Base-by-base conservation (phyloP, 2,888 invertebrate genomes). In the Elysia crispata region DNA sequence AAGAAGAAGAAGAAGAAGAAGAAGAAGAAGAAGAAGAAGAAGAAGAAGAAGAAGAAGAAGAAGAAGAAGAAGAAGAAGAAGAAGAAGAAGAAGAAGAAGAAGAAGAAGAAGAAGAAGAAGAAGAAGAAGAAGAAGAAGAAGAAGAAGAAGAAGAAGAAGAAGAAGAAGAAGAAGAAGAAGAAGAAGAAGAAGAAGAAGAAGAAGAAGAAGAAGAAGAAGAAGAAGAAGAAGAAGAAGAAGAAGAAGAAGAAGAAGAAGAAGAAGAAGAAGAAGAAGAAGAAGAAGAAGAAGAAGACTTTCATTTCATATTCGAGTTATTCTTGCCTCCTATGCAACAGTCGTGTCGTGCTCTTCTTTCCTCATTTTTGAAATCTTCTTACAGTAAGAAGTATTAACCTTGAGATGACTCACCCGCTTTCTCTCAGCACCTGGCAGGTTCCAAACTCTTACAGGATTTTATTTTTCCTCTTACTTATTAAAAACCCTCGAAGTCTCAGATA, bases 41-140 rank as follows among this genome's bases (percentile, higher is more conserved):
- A 69, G 69, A 25, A 25, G 69, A 25, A 69, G 69, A 0, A 69
- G 69, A 0, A 69, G 69, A 25, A 69, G 30, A 13, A 69, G 69
- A 25, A 69, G 69, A 25, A 69, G 69, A 25, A 69, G 69, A 25
- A 69, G 69, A 25, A 69, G 69, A 13, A 69, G 69, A 25, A 69
- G 69, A 8, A 69, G 31, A 20, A 69, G 31, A 20, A 69, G 31
- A 8, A 69, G 31, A 13, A 62, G 64, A 25, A 62, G 64, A 25
- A 62, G 64, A 25, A 62, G 64, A 30, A 69, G 28, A 30, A 69
- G 69, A 13, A 69, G 69, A 25, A 69, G 69, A 25, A 69, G 69
- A 11, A 69, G 69, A 25, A 69, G 69, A 25, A 69, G 28, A 11
- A 69, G 69, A 11, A 69, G 69, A n/a, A 69, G 31, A 18, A 69